Evolutionary conservation across 2,797 vertebrate genomes (phyloP).

Genomic region (Coluber constrictor): DNA sequence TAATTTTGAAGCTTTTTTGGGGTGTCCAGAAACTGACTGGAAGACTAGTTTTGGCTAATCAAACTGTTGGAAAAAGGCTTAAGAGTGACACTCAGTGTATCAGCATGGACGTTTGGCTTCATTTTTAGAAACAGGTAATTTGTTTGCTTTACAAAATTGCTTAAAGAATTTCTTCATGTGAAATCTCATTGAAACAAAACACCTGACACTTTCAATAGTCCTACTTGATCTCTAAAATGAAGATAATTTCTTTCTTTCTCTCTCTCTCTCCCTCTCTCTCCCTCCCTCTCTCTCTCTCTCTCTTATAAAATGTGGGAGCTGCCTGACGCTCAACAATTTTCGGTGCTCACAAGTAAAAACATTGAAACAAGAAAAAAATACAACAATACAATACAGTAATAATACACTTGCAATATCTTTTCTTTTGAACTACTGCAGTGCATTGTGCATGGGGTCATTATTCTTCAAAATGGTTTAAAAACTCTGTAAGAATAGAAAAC

Average conservation of each 20-base stretch:
- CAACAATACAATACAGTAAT: neutral
- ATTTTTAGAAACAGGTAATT: neutral
- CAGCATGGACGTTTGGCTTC: neutral
- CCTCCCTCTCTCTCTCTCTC: no score
- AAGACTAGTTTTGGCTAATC: neutral
- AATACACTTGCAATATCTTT: neutral
- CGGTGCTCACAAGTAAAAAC: neutral
- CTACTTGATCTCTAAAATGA: conserved; percentile 34
- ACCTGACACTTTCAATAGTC: neutral
- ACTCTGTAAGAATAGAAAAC: neutral
- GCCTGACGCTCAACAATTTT: neutral
- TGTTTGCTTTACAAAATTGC: neutral
- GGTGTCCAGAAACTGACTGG: neutral
- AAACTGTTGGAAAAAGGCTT: neutral
- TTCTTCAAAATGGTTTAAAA: neutral
- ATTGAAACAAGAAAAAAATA: neutral
- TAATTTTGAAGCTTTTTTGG: neutral
- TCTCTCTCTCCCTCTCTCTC: no score
- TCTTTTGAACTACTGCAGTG: neutral
- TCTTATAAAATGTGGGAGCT: neutral
- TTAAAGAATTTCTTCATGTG: neutral
- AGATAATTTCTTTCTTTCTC: neutral
- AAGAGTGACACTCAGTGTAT: neutral
- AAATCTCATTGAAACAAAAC: neutral
- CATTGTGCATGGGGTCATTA: neutral